Conservation (phyloP, 2,797 vertebrate genomes). For the Argentina silus region DNA sequence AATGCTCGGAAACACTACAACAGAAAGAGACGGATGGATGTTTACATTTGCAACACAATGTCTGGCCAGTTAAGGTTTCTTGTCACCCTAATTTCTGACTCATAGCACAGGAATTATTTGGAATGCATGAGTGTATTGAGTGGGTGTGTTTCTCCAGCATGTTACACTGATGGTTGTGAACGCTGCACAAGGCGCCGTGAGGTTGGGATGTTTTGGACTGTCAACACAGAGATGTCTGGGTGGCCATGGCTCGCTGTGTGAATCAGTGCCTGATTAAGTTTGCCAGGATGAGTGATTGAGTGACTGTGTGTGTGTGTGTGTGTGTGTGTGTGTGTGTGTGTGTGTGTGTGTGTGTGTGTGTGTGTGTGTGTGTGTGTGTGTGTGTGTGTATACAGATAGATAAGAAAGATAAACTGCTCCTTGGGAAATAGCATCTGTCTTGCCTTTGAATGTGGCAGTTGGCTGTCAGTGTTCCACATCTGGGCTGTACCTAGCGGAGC, state of each 20-base stretch:
- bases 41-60: neutral
- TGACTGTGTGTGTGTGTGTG: constrained; percentile 1
- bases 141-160: neutral
- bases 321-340: neutral
- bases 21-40: neutral
- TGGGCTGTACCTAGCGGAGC: constrained; percentile 27
- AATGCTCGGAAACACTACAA: neutral
- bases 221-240: too few relatives aligned
- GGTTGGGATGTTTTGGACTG: too few relatives aligned
- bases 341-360: neutral
- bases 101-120: neutral
- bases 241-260: too few relatives aligned
- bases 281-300: too few relatives aligned
- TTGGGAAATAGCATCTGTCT: constrained; percentile 30
- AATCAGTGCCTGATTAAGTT: too few relatives aligned
- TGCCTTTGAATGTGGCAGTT: constrained; percentile 26
- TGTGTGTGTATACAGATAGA: neutral
- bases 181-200: too few relatives aligned
- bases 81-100: neutral
- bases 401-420: constrained; percentile 10
- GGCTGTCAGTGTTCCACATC: constrained; percentile 34
- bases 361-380: neutral
- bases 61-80: neutral
- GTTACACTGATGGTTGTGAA: too few relatives aligned
- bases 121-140: neutral